These are phyloP conservation scores for Portevinia maculata DNA, from an alignment of 2,888 invertebrate genomes.

Conservation along the genomic window DNA sequence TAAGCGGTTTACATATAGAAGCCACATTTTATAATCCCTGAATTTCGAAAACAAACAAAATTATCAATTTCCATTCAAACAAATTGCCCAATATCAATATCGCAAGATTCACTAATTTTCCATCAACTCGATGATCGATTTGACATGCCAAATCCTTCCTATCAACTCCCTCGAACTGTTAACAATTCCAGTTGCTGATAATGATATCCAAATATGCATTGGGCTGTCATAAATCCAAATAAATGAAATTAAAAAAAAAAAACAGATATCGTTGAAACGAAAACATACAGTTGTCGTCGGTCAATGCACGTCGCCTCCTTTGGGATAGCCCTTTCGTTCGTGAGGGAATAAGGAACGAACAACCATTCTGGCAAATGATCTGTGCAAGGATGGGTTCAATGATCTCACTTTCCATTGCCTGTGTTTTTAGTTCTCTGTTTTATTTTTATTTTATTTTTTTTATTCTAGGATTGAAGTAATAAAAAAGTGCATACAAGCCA, in stretches of 20 bases:
- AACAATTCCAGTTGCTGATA: slow-evolving; percentile 65
- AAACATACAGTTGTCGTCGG: slow-evolving; percentile 24
- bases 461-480: slow-evolving; percentile 70
- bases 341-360: slow-evolving; percentile 37
- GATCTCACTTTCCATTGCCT: slow-evolving; percentile 74
- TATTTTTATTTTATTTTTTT: slow-evolving; percentile 27
- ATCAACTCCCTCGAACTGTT: slow-evolving; percentile 49
- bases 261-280: slow-evolving; percentile 35
- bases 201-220: slow-evolving; percentile 65
- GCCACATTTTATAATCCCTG: too few relatives aligned
- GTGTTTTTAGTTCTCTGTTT: slow-evolving; percentile 22
- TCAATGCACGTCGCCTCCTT: slow-evolving; percentile 68
- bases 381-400: slow-evolving; percentile 73
- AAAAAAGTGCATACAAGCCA: slow-evolving; percentile 65
- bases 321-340: slow-evolving; percentile 53
- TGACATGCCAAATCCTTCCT: slow-evolving; percentile 13
- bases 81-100: too few relatives aligned
- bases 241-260: background rate
- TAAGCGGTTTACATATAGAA: too few relatives aligned
- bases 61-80: too few relatives aligned
- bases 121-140: slow-evolving; percentile 41
- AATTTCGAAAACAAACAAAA: too few relatives aligned
- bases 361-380: slow-evolving; percentile 63
- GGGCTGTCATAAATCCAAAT: slow-evolving; percentile 56
- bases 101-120: too few relatives aligned